phyloP scores from a whole-genome alignment of 2,113 vertebrate genomes.

The Microtus montanus region DNA sequence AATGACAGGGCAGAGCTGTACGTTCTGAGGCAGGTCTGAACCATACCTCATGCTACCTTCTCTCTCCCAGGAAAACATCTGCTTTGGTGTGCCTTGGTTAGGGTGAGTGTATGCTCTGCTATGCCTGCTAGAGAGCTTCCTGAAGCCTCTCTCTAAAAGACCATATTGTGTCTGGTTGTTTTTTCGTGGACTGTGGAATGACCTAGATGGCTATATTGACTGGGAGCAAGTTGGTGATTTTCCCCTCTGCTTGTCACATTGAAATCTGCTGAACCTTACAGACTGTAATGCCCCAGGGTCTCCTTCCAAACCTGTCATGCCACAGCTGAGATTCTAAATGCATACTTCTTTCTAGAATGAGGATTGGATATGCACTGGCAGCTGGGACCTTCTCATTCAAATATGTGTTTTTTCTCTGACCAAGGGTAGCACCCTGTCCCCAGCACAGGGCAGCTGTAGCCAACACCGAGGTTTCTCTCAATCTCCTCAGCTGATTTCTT shows the following conservation, averaged over 20 bases:
- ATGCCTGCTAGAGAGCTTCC: neutral
- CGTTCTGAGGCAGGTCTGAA: neutral
- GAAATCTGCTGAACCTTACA: neutral
- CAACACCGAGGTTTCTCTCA: too few relatives aligned
- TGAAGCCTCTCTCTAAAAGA: neutral
- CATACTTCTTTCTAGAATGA: neutral
- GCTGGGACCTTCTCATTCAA: neutral
- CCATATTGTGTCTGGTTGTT: too few relatives aligned
- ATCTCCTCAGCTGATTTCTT: too few relatives aligned
- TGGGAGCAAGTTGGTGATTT: neutral
- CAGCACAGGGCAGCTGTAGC: accelerated
- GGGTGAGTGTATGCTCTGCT: neutral
- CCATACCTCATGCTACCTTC: too few relatives aligned
- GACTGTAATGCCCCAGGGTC: neutral
- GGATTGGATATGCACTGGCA: neutral
- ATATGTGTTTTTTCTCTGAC: neutral
- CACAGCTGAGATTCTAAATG: neutral
- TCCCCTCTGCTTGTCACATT: neutral
- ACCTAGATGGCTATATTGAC: neutral
- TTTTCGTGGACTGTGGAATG: neutral
- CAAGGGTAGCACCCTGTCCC: neutral
- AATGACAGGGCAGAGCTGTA: accelerated
- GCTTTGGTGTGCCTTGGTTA: too few relatives aligned
- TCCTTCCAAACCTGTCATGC: accelerated
- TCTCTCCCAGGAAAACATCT: neutral